phyloP scores from a whole-genome alignment of 2,797 vertebrate species.

The Lepidocolaptes lacrymiger region DNA sequence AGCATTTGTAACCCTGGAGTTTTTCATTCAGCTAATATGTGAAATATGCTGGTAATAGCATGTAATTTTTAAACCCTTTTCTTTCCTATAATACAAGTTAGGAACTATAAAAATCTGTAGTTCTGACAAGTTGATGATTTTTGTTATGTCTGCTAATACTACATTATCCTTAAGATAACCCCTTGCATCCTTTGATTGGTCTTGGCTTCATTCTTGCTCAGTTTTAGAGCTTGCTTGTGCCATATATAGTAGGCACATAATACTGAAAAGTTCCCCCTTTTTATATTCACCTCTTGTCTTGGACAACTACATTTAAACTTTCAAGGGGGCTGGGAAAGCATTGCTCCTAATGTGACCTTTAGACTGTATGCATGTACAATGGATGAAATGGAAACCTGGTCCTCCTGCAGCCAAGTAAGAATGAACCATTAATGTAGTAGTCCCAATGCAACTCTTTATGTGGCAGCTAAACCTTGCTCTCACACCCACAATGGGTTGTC shows the following conservation, averaged over 20 bases:
- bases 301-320: not conserved
- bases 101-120: not conserved
- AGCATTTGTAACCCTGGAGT: not conserved
- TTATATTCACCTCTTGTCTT: not conserved
- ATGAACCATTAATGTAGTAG: not conserved
- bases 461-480: not conserved
- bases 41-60: not conserved
- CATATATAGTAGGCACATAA: not conserved
- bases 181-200: not conserved
- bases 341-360: not conserved
- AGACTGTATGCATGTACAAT: not conserved
- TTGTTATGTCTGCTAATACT: not conserved
- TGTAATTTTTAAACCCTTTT: not conserved
- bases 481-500: accelerated
- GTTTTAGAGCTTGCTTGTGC: not conserved
- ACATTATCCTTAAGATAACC: not conserved
- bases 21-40: not conserved
- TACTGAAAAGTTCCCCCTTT: not conserved
- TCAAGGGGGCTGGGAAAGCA: not conserved
- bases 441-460: not conserved
- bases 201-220: not conserved
- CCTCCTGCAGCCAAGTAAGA: not conserved
- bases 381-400: not conserved
- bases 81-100: not conserved
- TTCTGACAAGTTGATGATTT: not conserved